Percentiles rank a stretch among this genome's conserved stretches.
Conservation (phyloP, 2,888 invertebrate species). For the Augiades crinisus region DNA sequence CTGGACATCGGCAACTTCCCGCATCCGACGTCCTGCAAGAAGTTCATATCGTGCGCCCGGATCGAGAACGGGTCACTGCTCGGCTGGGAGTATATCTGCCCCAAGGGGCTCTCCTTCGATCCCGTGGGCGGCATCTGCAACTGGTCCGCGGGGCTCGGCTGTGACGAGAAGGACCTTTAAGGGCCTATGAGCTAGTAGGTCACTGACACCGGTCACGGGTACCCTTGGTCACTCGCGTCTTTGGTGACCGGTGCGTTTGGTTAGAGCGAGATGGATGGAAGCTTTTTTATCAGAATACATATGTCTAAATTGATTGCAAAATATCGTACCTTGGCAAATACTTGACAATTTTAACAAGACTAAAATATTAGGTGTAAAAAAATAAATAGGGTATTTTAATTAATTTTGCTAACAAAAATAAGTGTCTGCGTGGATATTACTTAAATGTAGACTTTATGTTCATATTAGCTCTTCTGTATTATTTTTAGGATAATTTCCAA, state of each 20-base stretch:
- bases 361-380: too few species aligned
- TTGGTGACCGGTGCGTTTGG: not conserved
- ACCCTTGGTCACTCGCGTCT: not conserved
- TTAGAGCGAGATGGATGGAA: not conserved
- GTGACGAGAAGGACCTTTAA: conserved; percentile 80
- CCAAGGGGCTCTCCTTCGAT: conserved; percentile 92
- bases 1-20: conserved; percentile 95
- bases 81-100: conserved; percentile 95
- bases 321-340: too few species aligned
- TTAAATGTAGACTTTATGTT: not conserved
- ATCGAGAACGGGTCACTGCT: conserved; percentile 88
- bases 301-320: not conserved
- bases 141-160: conserved; percentile 92
- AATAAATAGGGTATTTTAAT: too few species aligned
- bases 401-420: too few species aligned
- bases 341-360: too few species aligned
- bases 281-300: conserved; percentile 8
- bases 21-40: conserved; percentile 94
- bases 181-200: too few species aligned
- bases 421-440: too few species aligned
- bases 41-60: conserved; percentile 93
- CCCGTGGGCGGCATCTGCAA: conserved; percentile 95
- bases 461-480: too few species aligned
- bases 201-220: not conserved
- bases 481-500: not conserved